Evolutionary conservation across 2,113 vertebrate species (phyloP).

Genomic region (Regulus satrapa): DNA sequence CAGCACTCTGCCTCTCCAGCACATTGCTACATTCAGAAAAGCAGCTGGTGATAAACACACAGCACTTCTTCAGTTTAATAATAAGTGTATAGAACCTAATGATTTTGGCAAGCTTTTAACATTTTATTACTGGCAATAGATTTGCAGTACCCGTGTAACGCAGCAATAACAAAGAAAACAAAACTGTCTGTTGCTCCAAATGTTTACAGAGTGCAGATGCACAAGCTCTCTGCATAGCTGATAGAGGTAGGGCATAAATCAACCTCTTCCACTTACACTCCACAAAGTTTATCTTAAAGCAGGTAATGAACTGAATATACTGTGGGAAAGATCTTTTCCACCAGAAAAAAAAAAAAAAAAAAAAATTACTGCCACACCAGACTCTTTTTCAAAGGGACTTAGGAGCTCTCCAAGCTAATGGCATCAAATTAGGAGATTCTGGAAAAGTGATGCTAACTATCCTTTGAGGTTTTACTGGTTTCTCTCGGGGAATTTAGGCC

Average conservation of each 20-base stretch:
- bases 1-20: neutral
- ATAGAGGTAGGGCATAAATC: neutral
- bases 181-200: neutral
- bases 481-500: neutral
- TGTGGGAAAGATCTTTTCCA: neutral
- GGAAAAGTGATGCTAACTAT: neutral
- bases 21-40: conserved; percentile 2
- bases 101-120: conserved; percentile 25
- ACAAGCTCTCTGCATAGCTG: neutral
- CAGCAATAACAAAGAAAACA: neutral
- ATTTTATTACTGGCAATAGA: conserved; percentile 9
- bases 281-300: neutral
- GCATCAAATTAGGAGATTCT: neutral
- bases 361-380: neutral
- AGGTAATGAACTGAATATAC: neutral
- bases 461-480: neutral
- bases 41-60: conserved; percentile 38
- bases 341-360: neutral
- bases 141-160: neutral
- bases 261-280: neutral
- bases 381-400: neutral
- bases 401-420: neutral
- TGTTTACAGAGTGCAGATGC: neutral
- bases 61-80: conserved; percentile 25
- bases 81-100: conserved; percentile 25